phyloP scores from a whole-genome alignment of 2,797 vertebrate species.

The Dermochelys coriacea region DNA sequence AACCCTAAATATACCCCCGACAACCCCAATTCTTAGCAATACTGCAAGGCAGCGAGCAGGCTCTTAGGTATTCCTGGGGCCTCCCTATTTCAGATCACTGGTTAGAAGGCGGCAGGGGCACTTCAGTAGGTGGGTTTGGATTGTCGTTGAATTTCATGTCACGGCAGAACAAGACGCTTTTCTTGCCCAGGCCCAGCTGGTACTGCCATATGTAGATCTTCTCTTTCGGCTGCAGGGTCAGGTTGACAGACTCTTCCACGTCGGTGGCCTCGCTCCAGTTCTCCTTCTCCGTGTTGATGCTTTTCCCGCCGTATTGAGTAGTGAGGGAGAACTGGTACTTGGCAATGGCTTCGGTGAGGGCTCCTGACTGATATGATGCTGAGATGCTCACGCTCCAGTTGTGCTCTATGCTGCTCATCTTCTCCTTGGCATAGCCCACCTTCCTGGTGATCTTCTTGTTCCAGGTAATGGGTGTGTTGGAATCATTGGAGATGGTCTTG shows the following conservation, averaged over 20 bases:
- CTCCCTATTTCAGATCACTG: not conserved
- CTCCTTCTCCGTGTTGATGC: not conserved
- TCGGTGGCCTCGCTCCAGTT: constrained; percentile 21
- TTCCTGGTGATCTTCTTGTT: constrained; percentile 14
- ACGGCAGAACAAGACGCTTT: constrained; percentile 11
- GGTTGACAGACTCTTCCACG: not conserved
- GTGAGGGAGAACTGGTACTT: not conserved
- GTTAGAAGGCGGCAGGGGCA: constrained; percentile 1
- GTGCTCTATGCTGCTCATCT: constrained; percentile 9
- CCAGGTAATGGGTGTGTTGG: not conserved
- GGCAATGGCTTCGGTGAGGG: not conserved
- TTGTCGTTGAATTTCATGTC: not conserved
- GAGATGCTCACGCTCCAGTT: not conserved
- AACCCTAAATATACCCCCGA: not conserved
- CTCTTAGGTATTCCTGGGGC: not conserved
- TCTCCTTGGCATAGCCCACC: constrained; percentile 17
- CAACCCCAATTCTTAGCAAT: not conserved
- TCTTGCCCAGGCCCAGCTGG: not conserved
- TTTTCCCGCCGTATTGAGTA: not conserved
- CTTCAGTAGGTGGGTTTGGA: not conserved
- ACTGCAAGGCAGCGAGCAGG: not conserved
- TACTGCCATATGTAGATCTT: constrained; percentile 18
- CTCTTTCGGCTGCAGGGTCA: not conserved
- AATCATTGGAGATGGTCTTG: not conserved
- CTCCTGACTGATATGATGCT: not conserved